These are phyloP conservation scores for Sphenodon punctatus DNA, from an alignment of 2,797 vertebrate genomes.

Conservation along the genomic window DNA sequence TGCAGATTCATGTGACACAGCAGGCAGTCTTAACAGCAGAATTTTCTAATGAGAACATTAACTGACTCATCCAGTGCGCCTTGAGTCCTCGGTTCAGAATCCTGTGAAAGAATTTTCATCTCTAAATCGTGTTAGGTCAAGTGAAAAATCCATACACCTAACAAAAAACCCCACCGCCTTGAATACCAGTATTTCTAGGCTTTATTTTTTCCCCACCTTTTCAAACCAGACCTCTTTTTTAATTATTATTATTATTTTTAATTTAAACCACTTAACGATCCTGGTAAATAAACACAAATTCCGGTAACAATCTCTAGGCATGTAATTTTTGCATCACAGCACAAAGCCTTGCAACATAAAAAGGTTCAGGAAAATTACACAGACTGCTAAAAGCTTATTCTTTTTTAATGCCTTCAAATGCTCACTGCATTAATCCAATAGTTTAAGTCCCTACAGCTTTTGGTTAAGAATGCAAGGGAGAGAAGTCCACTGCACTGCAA, in stretches of 20 bases:
- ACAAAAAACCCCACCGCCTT: background rate
- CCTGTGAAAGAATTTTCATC: background rate
- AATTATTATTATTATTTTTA: background rate
- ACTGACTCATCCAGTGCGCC: background rate
- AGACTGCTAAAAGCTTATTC: background rate
- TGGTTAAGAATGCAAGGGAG: background rate
- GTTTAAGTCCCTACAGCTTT: background rate
- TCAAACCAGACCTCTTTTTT: background rate
- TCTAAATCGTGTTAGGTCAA: background rate
- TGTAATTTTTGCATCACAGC: background rate
- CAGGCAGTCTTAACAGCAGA: conserved; percentile 34
- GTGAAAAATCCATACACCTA: background rate
- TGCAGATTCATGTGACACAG: conserved; percentile 12
- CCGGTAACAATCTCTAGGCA: background rate
- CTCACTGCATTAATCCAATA: background rate
- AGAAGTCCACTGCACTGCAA: background rate
- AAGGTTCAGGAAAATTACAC: background rate
- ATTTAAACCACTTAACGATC: background rate
- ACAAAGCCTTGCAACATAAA: background rate
- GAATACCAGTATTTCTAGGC: too few relatives aligned
- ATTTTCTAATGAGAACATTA: conserved; percentile 42
- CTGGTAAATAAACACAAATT: background rate
- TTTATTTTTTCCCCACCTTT: too few relatives aligned
- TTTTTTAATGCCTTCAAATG: background rate
- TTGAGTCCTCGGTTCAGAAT: conserved; percentile 14